These are phyloP conservation scores for Acronicta alni DNA, from an alignment of 2,888 invertebrate genomes.

Conservation along the genomic window DNA sequence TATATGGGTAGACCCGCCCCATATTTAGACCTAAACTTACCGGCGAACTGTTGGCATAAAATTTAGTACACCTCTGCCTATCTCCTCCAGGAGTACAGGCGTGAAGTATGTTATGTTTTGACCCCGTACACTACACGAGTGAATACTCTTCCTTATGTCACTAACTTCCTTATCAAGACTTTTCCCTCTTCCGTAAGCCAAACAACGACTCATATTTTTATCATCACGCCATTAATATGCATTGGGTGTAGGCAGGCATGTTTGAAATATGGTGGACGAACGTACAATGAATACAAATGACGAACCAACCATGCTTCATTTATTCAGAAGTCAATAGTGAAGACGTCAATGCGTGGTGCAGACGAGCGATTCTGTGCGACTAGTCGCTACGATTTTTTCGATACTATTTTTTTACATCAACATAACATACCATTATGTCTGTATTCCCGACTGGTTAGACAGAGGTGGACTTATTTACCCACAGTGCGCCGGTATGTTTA, in stretches of 20 bases:
- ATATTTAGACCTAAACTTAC: no score
- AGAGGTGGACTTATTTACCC: no score
- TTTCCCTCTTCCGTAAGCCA: slow-evolving; percentile 33
- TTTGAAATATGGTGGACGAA: slow-evolving; percentile 65
- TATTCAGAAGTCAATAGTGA: slow-evolving; percentile 56
- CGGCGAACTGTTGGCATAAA: no score
- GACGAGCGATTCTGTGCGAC: slow-evolving; percentile 52
- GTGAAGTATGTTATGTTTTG: no score
- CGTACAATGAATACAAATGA: slow-evolving; percentile 72
- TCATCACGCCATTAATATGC: slow-evolving; percentile 60
- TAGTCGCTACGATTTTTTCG: slow-evolving; percentile 18
- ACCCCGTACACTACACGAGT: no score
- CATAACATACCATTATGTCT: neutral
- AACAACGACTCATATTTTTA: slow-evolving; percentile 43
- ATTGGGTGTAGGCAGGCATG: slow-evolving; percentile 64
- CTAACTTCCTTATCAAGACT: slow-evolving; percentile 26
- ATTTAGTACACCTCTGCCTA: no score
- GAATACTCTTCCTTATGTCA: neutral
- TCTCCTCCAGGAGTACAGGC: no score
- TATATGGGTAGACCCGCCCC: no score
- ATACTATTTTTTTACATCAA: no score
- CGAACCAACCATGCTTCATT: slow-evolving; percentile 61
- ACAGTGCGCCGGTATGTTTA: no score
- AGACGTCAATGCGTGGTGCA: slow-evolving; percentile 52
- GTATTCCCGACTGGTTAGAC: no score